phyloP scores from a whole-genome alignment of 2,888 invertebrate species.

The Plebejus anna region DNA sequence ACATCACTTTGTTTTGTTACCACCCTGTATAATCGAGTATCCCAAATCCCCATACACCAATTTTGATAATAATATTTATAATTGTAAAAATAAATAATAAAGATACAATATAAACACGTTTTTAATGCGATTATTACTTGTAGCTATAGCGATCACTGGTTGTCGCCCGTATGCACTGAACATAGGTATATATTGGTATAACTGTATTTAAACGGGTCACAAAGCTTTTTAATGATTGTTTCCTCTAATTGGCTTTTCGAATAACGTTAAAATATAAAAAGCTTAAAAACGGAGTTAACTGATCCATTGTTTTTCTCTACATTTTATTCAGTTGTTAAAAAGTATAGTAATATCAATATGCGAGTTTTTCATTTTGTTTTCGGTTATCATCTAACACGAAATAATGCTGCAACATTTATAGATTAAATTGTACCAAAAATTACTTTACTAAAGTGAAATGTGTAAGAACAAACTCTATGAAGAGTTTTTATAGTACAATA shows the following conservation, averaged over 20 bases:
- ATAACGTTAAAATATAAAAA: conserved; percentile 7
- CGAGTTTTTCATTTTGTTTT: not conserved
- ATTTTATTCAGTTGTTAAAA: not conserved
- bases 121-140: not conserved
- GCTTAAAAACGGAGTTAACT: not conserved
- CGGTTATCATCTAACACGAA: not conserved
- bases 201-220: conserved; percentile 1
- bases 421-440: not conserved
- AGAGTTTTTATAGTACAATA: not conserved
- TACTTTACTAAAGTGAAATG: not conserved
- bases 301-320: not conserved
- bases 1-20: too few species aligned
- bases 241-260: conserved; percentile 1
- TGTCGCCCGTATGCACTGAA: not conserved
- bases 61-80: too few species aligned
- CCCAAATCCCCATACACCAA: not conserved
- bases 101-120: not conserved
- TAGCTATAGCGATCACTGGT: not conserved
- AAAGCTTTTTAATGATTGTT: not conserved
- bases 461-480: not conserved
- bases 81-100: too few species aligned
- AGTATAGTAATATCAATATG: not conserved
- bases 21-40: too few species aligned
- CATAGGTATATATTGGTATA: not conserved
- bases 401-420: not conserved